Conservation (phyloP, 2,797 vertebrate genomes). For the Myotis vivesi region DNA sequence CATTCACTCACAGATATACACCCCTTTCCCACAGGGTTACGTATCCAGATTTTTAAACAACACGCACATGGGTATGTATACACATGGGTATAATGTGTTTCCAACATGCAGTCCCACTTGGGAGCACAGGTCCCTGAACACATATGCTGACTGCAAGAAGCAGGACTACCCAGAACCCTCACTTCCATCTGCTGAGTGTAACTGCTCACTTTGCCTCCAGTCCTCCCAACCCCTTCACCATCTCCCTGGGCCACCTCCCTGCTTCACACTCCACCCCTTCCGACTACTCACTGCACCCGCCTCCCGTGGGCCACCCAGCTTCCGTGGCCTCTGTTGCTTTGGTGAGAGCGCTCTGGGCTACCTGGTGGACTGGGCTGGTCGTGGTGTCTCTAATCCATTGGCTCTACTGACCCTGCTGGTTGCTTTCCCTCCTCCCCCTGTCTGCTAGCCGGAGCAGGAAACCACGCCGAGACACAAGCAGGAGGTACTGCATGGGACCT, state of each 20-base stretch:
- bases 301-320: neutral
- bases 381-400: constrained; percentile 73
- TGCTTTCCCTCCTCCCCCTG: constrained; percentile 83
- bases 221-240: neutral
- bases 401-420: constrained; percentile 85
- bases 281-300: neutral
- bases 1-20: neutral
- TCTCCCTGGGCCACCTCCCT: neutral
- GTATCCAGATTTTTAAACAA: neutral
- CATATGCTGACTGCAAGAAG: neutral
- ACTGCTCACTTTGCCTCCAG: neutral
- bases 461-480: constrained; percentile 96
- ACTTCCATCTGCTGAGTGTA: neutral
- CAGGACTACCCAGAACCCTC: neutral
- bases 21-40: neutral
- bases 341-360: neutral
- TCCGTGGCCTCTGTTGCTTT: neutral
- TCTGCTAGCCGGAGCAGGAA: constrained; percentile 95
- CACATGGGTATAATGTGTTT: neutral
- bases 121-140: neutral
- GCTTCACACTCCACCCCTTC: neutral
- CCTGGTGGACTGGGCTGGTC: constrained; percentile 34
- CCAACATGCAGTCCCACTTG: neutral
- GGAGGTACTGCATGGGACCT: constrained; percentile 90
- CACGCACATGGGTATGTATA: neutral